Percentiles rank a stretch among this genome's conserved stretches.
These are phyloP conservation scores for Eremobia ochroleuca DNA, from an alignment of 2,888 invertebrate species.

Conservation along the genomic window DNA sequence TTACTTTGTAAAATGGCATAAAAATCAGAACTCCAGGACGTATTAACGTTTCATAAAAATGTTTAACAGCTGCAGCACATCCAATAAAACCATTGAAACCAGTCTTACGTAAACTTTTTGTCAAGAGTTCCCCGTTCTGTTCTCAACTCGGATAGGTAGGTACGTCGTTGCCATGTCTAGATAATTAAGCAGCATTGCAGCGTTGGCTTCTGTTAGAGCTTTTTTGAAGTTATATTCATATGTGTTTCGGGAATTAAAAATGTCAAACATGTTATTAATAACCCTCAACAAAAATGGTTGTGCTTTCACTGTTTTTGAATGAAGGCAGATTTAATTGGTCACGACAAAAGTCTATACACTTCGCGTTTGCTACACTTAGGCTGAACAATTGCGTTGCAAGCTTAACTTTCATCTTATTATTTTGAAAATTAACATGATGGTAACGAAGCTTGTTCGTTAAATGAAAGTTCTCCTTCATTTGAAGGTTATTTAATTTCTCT, in stretches of 20 bases:
- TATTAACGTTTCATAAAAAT: background rate
- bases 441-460: too few relatives aligned
- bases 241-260: conserved; percentile 9
- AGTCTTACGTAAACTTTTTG: conserved; percentile 5
- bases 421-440: too few relatives aligned
- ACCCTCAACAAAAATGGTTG: background rate
- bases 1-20: conserved; percentile 22
- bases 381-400: too few relatives aligned
- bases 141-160: background rate
- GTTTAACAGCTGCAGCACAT: conserved; percentile 5
- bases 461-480: too few relatives aligned
- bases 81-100: conserved; percentile 15
- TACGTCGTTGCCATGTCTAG: too few relatives aligned
- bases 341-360: too few relatives aligned
- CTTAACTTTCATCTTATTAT: background rate
- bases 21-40: background rate
- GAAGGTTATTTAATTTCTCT: too few relatives aligned
- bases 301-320: conserved; percentile 18
- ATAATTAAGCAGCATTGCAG: too few relatives aligned
- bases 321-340: background rate
- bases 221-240: conserved; percentile 6
- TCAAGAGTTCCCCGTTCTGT: background rate
- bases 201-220: background rate
- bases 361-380: too few relatives aligned
- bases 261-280: conserved; percentile 20